phyloP scores from a whole-genome alignment of 2,888 invertebrate genomes.

The Abrostola triplasia region DNA sequence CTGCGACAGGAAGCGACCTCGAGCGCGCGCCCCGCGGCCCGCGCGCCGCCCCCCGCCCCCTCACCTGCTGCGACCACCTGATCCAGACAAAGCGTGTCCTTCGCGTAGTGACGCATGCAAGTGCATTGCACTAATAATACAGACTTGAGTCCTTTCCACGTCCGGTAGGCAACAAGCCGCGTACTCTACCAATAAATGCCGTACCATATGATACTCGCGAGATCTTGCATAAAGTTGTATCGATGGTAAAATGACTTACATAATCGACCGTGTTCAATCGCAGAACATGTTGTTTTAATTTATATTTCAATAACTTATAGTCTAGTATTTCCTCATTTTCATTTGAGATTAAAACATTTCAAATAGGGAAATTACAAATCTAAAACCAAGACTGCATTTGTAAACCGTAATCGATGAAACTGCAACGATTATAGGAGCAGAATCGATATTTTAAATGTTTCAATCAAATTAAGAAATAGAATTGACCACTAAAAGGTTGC shows the following conservation, averaged over 20 bases:
- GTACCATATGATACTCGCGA: conserved; percentile 34
- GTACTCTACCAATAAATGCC: conserved; percentile 38
- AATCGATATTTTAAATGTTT: conserved; percentile 11
- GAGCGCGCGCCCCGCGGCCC: conserved; percentile 59
- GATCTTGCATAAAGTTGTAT: conserved; percentile 42
- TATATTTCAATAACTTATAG: conserved; percentile 40
- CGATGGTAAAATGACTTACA: conserved; percentile 38
- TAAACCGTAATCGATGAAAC: conserved; percentile 17
- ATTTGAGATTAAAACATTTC: conserved; percentile 35
- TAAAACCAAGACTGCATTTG: conserved; percentile 14
- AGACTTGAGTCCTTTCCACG: conserved; percentile 74
- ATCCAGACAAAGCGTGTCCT: conserved; percentile 87
- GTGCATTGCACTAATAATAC: conserved; percentile 85
- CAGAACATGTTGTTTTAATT: conserved; percentile 35
- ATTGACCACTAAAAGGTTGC: background rate
- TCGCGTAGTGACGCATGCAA: conserved; percentile 84
- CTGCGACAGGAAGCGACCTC: conserved; percentile 86
- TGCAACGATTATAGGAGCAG: conserved; percentile 12
- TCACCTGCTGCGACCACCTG: conserved; percentile 76
- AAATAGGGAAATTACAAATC: conserved; percentile 24
- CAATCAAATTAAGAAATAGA: conserved; percentile 4
- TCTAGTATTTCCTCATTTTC: conserved; percentile 44
- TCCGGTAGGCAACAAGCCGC: conserved; percentile 75
- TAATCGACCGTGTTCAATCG: conserved; percentile 35
- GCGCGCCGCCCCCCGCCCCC: conserved; percentile 43